These are phyloP conservation scores for Cecropterus lyciades DNA, from an alignment of 1,140 invertebrate species.

Conservation along the genomic window DNA sequence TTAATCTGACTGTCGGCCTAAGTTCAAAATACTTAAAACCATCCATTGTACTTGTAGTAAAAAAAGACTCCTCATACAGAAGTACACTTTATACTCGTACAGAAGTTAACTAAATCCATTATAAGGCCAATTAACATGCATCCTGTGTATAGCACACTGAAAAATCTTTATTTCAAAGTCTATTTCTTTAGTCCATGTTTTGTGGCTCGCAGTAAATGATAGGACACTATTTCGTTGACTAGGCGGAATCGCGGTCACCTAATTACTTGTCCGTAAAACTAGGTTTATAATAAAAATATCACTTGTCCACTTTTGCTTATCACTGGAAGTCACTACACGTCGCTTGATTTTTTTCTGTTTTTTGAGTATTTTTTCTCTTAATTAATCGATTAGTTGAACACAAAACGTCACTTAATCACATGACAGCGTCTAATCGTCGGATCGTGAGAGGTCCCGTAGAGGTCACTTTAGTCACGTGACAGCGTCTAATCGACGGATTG, in stretches of 20 bases:
- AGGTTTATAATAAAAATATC: slow-evolving; percentile 67
- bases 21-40: no score
- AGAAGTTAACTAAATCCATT: no score
- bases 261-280: slow-evolving; percentile 44
- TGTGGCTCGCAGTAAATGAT: slow-evolving; percentile 2
- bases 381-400: slow-evolving; percentile 51
- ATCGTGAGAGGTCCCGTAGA: no score
- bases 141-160: no score
- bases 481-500: no score
- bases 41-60: background rate
- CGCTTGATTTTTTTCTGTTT: slow-evolving; percentile 54
- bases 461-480: no score
- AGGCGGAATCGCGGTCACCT: slow-evolving; percentile 70
- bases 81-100: no score
- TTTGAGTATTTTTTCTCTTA: slow-evolving; percentile 64
- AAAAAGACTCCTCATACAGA: background rate
- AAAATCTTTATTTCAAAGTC: no score
- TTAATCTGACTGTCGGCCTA: no score
- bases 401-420: slow-evolving; percentile 46
- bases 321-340: slow-evolving; percentile 63
- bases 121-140: no score
- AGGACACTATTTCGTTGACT: slow-evolving; percentile 66
- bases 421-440: no score
- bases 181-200: background rate
- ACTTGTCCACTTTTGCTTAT: slow-evolving; percentile 60